Evolutionary conservation across 2,797 vertebrate genomes (phyloP).

Genomic region (Lerista edwardsae): DNA sequence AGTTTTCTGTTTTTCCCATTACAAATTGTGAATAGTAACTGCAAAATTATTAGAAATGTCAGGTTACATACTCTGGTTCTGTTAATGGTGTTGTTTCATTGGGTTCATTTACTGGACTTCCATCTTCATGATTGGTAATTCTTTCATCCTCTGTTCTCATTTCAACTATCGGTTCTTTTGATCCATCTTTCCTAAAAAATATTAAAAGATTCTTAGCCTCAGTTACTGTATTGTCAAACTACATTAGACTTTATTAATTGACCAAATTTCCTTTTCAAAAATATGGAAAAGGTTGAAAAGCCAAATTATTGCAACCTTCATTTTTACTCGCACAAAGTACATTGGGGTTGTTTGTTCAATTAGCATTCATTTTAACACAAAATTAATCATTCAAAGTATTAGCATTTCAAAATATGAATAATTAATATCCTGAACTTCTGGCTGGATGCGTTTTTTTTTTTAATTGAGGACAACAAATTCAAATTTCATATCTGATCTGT

Average conservation of each 20-base stretch:
- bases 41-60: not conserved
- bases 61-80: constrained; percentile 84
- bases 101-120: constrained; percentile 86
- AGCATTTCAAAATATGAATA: not conserved
- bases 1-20: not conserved
- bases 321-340: not conserved
- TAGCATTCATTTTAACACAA: not conserved
- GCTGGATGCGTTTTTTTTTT: too few relatives aligned
- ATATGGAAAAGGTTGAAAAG: constrained; percentile 33
- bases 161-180: constrained; percentile 88
- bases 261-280: constrained; percentile 20
- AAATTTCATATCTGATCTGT: not conserved
- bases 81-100: constrained; percentile 89
- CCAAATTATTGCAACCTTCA: not conserved
- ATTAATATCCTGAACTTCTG: not conserved
- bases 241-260: constrained; percentile 25
- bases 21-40: not conserved
- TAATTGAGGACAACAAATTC: not conserved
- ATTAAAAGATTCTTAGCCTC: constrained; percentile 48
- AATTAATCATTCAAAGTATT: not conserved
- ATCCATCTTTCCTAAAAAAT: constrained; percentile 84
- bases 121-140: constrained; percentile 84
- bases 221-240: constrained; percentile 32
- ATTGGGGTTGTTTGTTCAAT: not conserved
- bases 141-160: constrained; percentile 87